Evolutionary conservation across 2,113 vertebrate genomes (phyloP).

Genomic region (Albula glossodonta): DNA sequence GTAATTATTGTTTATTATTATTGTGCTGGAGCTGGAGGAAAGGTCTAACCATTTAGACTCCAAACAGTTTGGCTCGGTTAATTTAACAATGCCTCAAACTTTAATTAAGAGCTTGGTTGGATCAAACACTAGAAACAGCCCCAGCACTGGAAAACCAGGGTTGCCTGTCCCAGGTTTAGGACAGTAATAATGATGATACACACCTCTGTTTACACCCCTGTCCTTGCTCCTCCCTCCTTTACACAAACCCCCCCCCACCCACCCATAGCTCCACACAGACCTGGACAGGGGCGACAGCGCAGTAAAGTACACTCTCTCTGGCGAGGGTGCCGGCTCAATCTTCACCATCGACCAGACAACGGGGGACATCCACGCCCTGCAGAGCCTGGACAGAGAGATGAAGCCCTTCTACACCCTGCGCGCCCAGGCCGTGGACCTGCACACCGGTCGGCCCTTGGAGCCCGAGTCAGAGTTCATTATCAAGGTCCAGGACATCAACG

Average conservation of each 20-base stretch:
- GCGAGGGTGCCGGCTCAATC: constrained; percentile 88
- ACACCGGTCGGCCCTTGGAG: constrained; percentile 83
- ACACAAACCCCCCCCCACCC: not conserved
- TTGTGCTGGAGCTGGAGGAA: too few species aligned
- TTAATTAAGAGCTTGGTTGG: too few species aligned
- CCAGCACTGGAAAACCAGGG: too few species aligned
- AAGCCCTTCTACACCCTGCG: constrained; percentile 87
- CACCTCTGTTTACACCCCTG: not conserved
- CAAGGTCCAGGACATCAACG: constrained; percentile 97
- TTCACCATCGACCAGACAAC: constrained; percentile 93
- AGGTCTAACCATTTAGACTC: too few species aligned
- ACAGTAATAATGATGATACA: too few species aligned
- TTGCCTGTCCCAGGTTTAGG: too few species aligned
- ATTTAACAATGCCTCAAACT: too few species aligned
- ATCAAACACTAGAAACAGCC: too few species aligned
- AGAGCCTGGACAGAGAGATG: constrained; percentile 87
- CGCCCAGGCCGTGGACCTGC: constrained; percentile 86
- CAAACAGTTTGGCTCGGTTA: too few species aligned
- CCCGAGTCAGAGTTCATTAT: constrained; percentile 93
- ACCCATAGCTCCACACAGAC: constrained; percentile 86
- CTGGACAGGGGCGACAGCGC: constrained; percentile 85
- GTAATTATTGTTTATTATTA: too few species aligned
- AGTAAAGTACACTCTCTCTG: constrained; percentile 90
- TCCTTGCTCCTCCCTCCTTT: not conserved
- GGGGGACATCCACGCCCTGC: constrained; percentile 91